Base-by-base conservation (phyloP, 2,888 invertebrate species). In the Byasa hedistus region DNA sequence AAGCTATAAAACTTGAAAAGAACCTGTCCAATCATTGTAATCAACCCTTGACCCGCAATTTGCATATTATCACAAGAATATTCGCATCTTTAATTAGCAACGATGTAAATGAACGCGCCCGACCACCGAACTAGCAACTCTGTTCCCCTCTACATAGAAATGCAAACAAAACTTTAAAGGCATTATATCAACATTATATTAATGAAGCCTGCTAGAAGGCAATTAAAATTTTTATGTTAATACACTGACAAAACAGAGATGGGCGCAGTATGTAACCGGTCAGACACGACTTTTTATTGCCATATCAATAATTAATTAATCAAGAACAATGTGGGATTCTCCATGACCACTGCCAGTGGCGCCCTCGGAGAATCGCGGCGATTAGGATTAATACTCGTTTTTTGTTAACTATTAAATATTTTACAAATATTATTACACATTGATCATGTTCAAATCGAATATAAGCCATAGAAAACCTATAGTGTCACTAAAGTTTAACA, bases 161-260 rank as follows among this genome's bases (percentile, higher is more conserved):
- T 69, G 75, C 73, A 80, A 76, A 78, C 76, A 77, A 59, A 64
- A 72, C 73, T 68, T 75, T 73, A 72, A 76, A 74, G 70, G 72
- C 74, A 72, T 78, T 77, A 79, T 77, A 76, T 75, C 73, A 72
- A 80, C 78, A 78, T 76, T 75, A 73, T 79, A 80, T 79, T 82
- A 80, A 84, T 80, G 78, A 80, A 77, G 77, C 74, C 72, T 74
- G 73, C 72, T 73, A 72, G 76, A 67, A 69, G 76, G 83, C 86
- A 87, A 89, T 89, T 89, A 89, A 89, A 86, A 86, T 87, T 78
- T 82, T 87, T 87, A 89, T 88, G 89, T 82, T 87, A 87, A 89
- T 89, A 69, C 65, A 48, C 65, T 69, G 71, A 73, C 73, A 73
- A 76, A 78, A 73, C 73, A 72, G 73, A 71, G 72, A 73, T 75